Conservation (phyloP, 2,113 vertebrate genomes). For the Phyllostomus hastatus region DNA sequence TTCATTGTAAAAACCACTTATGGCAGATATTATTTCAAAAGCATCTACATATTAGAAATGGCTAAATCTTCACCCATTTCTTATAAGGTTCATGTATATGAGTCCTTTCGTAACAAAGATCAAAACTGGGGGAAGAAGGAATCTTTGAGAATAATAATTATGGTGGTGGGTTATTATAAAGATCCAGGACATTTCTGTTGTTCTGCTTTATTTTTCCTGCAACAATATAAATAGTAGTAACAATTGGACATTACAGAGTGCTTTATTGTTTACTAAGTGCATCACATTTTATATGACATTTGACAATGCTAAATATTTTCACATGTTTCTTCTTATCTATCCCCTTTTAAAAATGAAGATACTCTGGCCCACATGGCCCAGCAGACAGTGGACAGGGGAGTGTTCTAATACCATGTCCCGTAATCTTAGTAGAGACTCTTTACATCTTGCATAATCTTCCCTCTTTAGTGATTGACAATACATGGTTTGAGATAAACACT, state of each 20-base stretch:
- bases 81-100: background rate
- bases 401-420: background rate
- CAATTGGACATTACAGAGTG: background rate
- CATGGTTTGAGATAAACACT: background rate
- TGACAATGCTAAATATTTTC: background rate
- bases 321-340: background rate
- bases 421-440: background rate
- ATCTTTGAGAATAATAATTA: background rate
- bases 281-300: background rate
- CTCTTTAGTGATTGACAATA: background rate
- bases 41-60: background rate
- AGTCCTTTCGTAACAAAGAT: background rate
- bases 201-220: background rate
- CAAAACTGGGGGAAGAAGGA: background rate
- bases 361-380: background rate
- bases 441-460: background rate
- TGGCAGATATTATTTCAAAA: background rate
- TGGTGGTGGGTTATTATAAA: background rate
- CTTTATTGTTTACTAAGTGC: background rate
- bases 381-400: rapidly evolving
- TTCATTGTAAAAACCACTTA: background rate
- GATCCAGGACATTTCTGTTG: background rate
- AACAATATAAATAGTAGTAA: background rate
- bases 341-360: background rate
- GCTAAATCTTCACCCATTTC: background rate